A percentile compares a stretch with the other conserved stretches of the same genome.
phyloP scores from a whole-genome alignment of 2,113 vertebrate genomes.

The Chaetura pelagica region DNA sequence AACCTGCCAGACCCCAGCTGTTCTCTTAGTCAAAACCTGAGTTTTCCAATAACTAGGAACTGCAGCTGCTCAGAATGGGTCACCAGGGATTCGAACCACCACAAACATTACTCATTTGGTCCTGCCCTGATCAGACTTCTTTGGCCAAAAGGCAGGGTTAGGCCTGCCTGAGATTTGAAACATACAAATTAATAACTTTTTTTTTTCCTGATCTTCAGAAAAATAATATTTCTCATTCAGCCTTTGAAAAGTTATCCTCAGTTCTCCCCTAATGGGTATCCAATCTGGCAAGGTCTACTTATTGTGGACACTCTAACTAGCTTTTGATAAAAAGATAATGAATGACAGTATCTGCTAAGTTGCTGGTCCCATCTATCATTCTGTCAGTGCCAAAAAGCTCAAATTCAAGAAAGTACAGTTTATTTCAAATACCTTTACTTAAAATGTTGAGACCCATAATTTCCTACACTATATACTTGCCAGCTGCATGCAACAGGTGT shows the following conservation, averaged over 20 bases:
- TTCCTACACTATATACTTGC: neutral
- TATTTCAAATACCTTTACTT: neutral
- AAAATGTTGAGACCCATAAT: neutral
- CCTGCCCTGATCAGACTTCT: conserved; percentile 55
- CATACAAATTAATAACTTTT: neutral
- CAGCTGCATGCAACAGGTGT: conserved; percentile 19
- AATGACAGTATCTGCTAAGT: neutral
- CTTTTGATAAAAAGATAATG: neutral
- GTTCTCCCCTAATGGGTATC: neutral
- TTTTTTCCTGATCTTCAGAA: neutral
- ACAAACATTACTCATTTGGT: conserved; percentile 61
- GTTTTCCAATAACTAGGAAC: conserved; percentile 43
- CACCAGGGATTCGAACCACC: conserved; percentile 25
- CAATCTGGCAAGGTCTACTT: neutral
- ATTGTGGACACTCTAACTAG: neutral
- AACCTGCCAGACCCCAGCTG: conserved; percentile 28
- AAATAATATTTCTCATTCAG: neutral
- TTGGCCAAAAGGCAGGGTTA: conserved; percentile 65
- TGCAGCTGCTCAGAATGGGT: conserved; percentile 49
- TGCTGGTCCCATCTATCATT: neutral
- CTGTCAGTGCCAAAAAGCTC: neutral
- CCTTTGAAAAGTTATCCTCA: neutral
- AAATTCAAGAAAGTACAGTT: neutral
- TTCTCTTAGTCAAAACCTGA: conserved; percentile 27
- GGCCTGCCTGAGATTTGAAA: conserved; percentile 36